A percentile compares a stretch with the other conserved stretches of the same genome.
Conservation (phyloP, 35 echinoderm and acorn worm species). For the Apostichopus californicus region DNA sequence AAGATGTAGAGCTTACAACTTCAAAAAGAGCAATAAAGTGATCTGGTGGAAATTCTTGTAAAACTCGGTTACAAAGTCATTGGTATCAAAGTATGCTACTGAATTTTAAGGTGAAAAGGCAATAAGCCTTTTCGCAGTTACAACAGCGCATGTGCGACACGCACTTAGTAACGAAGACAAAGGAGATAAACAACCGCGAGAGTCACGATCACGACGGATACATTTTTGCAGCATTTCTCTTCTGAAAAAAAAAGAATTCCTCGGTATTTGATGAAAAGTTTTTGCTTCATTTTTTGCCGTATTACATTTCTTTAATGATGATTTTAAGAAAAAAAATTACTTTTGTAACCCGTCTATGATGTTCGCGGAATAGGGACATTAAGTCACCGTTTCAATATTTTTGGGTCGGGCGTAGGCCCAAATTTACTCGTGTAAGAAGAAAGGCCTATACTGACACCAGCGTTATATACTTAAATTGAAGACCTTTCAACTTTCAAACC, state of each 20-base stretch:
- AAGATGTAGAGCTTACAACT: no score
- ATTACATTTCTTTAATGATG: not conserved
- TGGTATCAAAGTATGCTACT: no score
- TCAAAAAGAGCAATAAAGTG: no score
- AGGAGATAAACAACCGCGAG: conserved; percentile 3
- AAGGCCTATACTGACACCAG: not conserved
- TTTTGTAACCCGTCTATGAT: not conserved
- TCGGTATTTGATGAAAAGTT: not conserved
- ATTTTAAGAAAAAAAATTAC: not conserved
- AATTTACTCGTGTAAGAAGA: not conserved
- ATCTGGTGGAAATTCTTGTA: no score
- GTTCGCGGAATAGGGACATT: not conserved
- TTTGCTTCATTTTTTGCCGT: not conserved
- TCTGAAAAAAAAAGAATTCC: not conserved
- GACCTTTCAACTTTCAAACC: not conserved
- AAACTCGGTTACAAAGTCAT: no score
- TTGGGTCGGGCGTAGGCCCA: not conserved
- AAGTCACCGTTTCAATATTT: no score
- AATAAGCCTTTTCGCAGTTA: no score
- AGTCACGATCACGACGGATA: not conserved
- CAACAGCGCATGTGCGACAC: not conserved
- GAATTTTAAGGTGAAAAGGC: no score
- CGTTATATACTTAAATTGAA: not conserved
- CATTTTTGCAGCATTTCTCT: not conserved
- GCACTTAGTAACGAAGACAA: conserved; percentile 5